A percentile compares a stretch with the other conserved stretches of the same genome.
These are phyloP conservation scores for Chlorops oryzae DNA, from an alignment of 1,140 invertebrate species.

Conservation along the genomic window DNA sequence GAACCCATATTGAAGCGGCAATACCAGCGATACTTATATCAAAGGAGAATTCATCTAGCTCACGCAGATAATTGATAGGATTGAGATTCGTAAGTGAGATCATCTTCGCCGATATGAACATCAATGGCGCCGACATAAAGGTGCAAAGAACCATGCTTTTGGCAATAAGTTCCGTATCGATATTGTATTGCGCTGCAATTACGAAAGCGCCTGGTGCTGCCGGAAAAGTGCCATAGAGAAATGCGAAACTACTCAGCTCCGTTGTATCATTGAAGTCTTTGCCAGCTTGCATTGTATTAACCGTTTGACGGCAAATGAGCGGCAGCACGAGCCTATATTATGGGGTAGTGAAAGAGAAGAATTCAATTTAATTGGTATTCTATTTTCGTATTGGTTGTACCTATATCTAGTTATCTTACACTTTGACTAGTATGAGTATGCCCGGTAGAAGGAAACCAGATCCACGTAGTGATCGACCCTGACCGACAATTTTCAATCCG, in stretches of 20 bases:
- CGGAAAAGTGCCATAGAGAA: constrained; percentile 93
- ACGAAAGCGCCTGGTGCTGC: constrained; percentile 92
- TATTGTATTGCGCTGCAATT: constrained; percentile 80
- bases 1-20: constrained; percentile 69
- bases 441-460: constrained; percentile 72
- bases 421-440: constrained; percentile 82
- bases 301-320: constrained; percentile 77
- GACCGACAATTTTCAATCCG: constrained; percentile 89
- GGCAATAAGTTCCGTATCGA: constrained; percentile 84
- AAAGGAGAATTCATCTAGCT: constrained; percentile 73
- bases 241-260: constrained; percentile 85
- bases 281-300: constrained; percentile 67
- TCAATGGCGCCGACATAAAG: constrained; percentile 86
- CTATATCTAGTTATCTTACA: constrained; percentile 55
- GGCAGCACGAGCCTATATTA: constrained; percentile 77
- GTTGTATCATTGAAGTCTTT: constrained; percentile 63
- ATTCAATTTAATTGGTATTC: constrained; percentile 1
- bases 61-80: constrained; percentile 63
- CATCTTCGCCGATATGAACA: constrained; percentile 93
- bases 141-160: constrained; percentile 90
- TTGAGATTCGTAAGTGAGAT: constrained; percentile 67
- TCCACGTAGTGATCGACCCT: constrained; percentile 70
- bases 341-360: no score
- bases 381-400: not conserved
- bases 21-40: constrained; percentile 75